Conservation (phyloP, 2,888 invertebrate genomes). For the Eristalinus aeneus region DNA sequence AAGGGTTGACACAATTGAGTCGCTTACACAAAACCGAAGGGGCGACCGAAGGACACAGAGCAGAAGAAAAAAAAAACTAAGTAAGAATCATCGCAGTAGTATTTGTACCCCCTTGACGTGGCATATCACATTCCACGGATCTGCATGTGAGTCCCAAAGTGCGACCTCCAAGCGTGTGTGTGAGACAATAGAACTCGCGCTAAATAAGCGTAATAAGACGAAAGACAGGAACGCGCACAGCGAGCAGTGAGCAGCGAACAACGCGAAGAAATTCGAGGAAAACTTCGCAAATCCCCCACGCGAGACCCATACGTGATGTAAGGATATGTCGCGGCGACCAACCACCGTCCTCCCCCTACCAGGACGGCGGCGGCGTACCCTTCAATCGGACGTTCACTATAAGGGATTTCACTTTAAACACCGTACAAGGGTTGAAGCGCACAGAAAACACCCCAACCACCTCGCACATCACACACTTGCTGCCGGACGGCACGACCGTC, state of each 20-base stretch:
- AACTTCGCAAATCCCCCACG: slow-evolving; percentile 63
- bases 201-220: slow-evolving; percentile 76
- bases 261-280: slow-evolving; percentile 68
- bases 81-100: slow-evolving; percentile 42
- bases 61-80: slow-evolving; percentile 7
- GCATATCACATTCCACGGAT: slow-evolving; percentile 66
- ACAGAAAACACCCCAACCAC: slow-evolving; percentile 8
- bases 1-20: slow-evolving; percentile 69
- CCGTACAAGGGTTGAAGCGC: slow-evolving; percentile 64
- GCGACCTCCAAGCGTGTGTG: slow-evolving; percentile 18
- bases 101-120: slow-evolving; percentile 37
- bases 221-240: slow-evolving; percentile 74
- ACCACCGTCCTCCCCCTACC: slow-evolving; percentile 3
- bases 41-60: slow-evolving; percentile 51
- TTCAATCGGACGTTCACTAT: slow-evolving; percentile 20
- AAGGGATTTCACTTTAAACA: slow-evolving; percentile 64
- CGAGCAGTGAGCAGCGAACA: slow-evolving; percentile 7
- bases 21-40: slow-evolving; percentile 60
- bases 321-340: slow-evolving; percentile 56
- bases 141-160: slow-evolving; percentile 61
- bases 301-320: slow-evolving; percentile 66
- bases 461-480: slow-evolving; percentile 10
- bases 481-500: slow-evolving; percentile 42
- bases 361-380: background rate
- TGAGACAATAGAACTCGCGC: slow-evolving; percentile 72